Base-by-base conservation (phyloP, 2,797 vertebrate genomes). In the Sebastes steindachneri region DNA sequence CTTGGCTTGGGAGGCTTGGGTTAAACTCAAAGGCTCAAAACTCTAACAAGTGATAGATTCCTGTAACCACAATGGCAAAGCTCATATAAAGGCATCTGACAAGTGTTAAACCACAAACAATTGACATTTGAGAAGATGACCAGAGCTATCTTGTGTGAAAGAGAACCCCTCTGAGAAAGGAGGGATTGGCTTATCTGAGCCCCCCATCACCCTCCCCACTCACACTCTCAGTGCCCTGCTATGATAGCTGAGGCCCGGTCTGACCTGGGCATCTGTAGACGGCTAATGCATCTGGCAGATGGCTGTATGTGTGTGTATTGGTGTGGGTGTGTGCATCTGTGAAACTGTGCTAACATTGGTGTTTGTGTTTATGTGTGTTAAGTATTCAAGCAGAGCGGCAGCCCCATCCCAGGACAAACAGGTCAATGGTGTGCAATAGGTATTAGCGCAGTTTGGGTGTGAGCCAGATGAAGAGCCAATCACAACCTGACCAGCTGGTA, bases 261-360 rank as follows among this genome's bases (percentile, higher is more conserved):
- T 81, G 87, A 86, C 84, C 86, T 69, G 80, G 62, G 77, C 76
- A 86, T 85, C 83, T 85, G 86, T 60, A 84, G 75, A 75, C 60
- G 17, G 73, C 86, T 93, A 88, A 92, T 89, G 80, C 76, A 80
- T 90, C 78, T 89, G 74, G 79, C 93, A 94, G 93, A 92, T 93
- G 94, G 72, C 59, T 60, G 8, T 59, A 4, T 57, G 45, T 74
- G 37, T 73, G 70, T 28, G 59, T 63, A 35, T 33, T 65, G 73
- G 71, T 31, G 37, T 60, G 75, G 76, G 68, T 31, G 37, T 60
- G 75, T 25, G 31, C 53, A 54, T 83, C 63, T 86, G 77, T 79
- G 70, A 85, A 83, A 57, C 71, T 59, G 25, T 67, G 57, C 65
- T n/a, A 69, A 59, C 65, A 66, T 81, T 65, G 26, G 5, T 74